Evolutionary conservation across 2,888 invertebrate species (phyloP), one percentile per base, ranked within the genome.

Genomic region (Hypomecis punctinalis): DNA sequence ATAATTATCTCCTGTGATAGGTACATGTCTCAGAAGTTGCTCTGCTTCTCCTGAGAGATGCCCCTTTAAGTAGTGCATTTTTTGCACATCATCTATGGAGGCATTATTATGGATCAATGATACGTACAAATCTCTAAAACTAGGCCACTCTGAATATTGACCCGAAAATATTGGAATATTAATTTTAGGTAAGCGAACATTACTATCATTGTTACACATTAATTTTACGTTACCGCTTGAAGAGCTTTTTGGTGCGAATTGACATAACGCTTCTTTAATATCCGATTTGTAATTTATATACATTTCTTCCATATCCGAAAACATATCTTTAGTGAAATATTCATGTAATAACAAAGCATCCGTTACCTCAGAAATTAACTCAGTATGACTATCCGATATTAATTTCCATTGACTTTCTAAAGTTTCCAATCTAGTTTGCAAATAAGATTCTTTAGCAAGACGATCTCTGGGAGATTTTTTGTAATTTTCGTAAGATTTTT

Each of bases 1-100:
- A 23, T 52, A 52, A 9, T 52, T 52, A 8, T 39, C 52, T 8
- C 13, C 39, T 10, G 52, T 52, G 8, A 52, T 52, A 8, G 52
- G 13, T 8, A 40, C 39, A 39, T 51, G 51, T 8, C 39, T n/a
- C 6, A 51, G 6, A 2, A 51, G 51, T 39, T 51, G 51, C 37
- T 39, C 52, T 9, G 52, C 52, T 23, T 52, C 52, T 0, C 52
- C 52, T 9, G 35, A 23, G 13, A 52, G 40, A 13, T 52, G 52
- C n/a, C 40, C 13, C 23, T 52, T 52, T 40, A 39, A 10, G 40
- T 42, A 42, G 42, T 42, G 42, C 42, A 42, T 42, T 10, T 42
- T 42, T 10, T 42, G 42, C 42, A 42, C 52, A 40, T 40, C 9
- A 7, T 52, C 52, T 52, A 52, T 39, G 11, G 52, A 39, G 8